Evolutionary conservation across 2,888 invertebrate species (phyloP), one percentile per base, ranked within the genome.

Genomic region (Drosophila fungiperda): DNA sequence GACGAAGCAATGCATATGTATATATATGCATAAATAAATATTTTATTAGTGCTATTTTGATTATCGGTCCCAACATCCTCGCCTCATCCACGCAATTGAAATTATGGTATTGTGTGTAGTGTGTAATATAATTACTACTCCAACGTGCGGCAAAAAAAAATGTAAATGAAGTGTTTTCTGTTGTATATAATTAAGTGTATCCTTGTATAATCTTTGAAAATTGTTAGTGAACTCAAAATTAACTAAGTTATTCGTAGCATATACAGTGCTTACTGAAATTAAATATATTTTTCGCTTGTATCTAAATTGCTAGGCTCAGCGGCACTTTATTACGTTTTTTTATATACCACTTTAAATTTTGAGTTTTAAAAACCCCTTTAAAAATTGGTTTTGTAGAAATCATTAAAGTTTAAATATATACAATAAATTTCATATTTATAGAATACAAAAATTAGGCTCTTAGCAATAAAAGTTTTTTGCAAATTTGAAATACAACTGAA

Each of bases 141-240:
- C 20, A 15, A 49, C 20, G 48, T 49, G 64, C 64, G 45, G 60
- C 71, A 23, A 60, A 20, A 6, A 6, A 60, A 54, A 78, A 64
- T 64, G 57, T 68, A 50, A 57, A 60, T 57, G 38, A 54, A 36
- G n/a, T 29, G 50, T 72, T 38, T 71, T 59, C 42, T 62, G n/a
- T 65, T 66, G 40, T 48, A 55, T 50, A 49, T 57, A 64, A 45
- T 48, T 57, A 49, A 66, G 66, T 55, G 52, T 63, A 71, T 42
- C 48, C 15, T 59, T 53, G 59, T 57, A 66, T 65, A 55, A 59
- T 49, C 53, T 61, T 40, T 32, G 2, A 32, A 32, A 20, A 40
- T 42, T 57, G 6, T 23, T 38, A n/a, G 54, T 20, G 38, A 26
- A 29, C 29, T 29, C 0, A 29, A 29, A 29, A 6, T 29, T 29